Evolutionary conservation across 2,113 vertebrate genomes (phyloP).

Genomic region (Otus sunia): DNA sequence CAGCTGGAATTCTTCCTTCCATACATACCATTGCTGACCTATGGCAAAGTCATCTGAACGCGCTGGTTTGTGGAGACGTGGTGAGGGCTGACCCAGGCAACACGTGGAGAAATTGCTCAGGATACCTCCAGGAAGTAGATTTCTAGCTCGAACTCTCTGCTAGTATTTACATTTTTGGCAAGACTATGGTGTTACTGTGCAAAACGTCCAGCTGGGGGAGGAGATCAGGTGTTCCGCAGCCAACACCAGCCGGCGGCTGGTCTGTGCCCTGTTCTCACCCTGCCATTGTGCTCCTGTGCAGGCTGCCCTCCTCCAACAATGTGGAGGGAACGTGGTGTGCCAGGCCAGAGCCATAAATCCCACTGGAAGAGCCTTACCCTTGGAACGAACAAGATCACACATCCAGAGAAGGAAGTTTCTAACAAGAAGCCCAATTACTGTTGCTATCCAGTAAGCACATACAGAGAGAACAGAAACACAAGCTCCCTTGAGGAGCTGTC

Average conservation of each 20-base stretch:
- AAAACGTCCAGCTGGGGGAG: rapidly evolving
- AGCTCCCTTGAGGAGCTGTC: background rate
- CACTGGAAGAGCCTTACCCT: background rate
- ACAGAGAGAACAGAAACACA: background rate
- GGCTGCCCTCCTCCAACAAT: background rate
- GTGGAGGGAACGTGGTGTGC: background rate
- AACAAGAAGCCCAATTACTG: background rate
- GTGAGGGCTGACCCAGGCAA: background rate
- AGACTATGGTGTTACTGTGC: background rate
- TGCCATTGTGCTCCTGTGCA: background rate
- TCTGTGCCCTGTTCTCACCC: background rate
- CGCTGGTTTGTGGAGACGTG: background rate
- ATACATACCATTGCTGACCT: background rate
- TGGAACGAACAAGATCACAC: background rate
- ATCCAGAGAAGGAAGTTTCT: background rate
- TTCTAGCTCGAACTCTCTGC: background rate
- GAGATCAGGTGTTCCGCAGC: background rate
- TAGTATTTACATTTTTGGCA: background rate
- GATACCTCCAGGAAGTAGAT: background rate
- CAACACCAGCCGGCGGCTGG: background rate
- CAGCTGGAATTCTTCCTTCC: background rate
- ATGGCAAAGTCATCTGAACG: background rate
- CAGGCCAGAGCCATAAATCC: background rate
- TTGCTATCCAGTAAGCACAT: background rate
- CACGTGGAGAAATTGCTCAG: background rate